A percentile compares a stretch with the other conserved stretches of the same genome.
phyloP scores from a whole-genome alignment of 2,113 vertebrate species.

The Myiopsitta monachus region DNA sequence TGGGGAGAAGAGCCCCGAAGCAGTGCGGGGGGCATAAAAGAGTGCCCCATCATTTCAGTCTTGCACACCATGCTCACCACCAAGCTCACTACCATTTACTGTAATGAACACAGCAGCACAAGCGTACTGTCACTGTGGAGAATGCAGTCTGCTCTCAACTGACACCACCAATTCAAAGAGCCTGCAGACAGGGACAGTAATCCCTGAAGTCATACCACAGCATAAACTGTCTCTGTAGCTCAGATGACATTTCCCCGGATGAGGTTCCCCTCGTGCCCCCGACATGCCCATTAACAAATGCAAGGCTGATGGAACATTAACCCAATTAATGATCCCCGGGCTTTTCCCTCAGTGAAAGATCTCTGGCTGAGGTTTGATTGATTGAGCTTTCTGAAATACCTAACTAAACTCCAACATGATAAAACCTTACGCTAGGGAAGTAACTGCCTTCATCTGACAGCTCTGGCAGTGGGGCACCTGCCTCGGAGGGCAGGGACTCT shows the following conservation, averaged over 20 bases:
- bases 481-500: background rate
- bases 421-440: background rate
- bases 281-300: conserved; percentile 12
- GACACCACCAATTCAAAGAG: background rate
- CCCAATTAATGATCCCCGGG: background rate
- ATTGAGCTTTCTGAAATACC: background rate
- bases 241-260: background rate
- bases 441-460: conserved; percentile 21
- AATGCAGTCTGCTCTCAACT: background rate
- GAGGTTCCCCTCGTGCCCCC: background rate
- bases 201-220: rapidly evolving
- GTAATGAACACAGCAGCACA: rapidly evolving
- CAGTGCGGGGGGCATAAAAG: background rate
- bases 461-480: background rate
- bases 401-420: background rate
- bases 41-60: background rate
- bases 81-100: background rate
- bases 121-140: rapidly evolving
- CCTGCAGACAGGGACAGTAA: background rate
- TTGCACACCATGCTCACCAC: background rate
- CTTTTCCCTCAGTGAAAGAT: background rate
- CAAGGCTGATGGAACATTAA: conserved; percentile 17
- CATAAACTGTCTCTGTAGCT: background rate
- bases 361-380: background rate
- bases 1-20: rapidly evolving